Base-by-base conservation (phyloP, 2,888 invertebrate genomes). In the Eustalomyia histrio region DNA sequence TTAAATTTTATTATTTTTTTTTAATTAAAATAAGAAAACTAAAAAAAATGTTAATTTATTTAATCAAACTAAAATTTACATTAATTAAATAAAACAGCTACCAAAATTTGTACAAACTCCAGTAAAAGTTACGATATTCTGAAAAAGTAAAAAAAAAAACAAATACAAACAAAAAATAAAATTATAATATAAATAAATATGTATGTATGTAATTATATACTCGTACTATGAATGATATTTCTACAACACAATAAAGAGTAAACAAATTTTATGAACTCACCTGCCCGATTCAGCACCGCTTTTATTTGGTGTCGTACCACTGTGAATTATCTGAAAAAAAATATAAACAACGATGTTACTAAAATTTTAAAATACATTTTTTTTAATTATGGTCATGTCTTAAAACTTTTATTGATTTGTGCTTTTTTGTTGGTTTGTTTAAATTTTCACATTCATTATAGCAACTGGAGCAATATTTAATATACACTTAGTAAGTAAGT, bases 271-370 rank as follows among this genome's bases (percentile, higher is more conserved):
- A 2, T n/a, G 5, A 47, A 55, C 63, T 72, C 91, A 94, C 93
- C 93, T 93, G 85, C 92, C 91, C 76, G 92, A 91, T 89, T 93
- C 87, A 80, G 85, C 84, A 83, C 83, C 92, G 84, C 91, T 90
- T 84, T 92, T 91, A 83, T 91, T 91, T 85, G 92, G 89, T 85
- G 92, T 91, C 82, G 92, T 88, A 84, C 92, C 92, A 92, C 92
- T 89, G 89, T 94, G 93, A 88, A 94, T 94, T 92, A 94, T 94
- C 94, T 94, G 91, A n/a, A 92, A 92, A 88, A 69, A 73, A 83
- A 80, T 61, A 80, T 61, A 80, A 72, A 75, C 57, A 61, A 16
- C 47, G 24, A 35, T 12, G 16, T 12, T 16, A 71, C 29, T 21
- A 14, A 14, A 39, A 61, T 9, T 24, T 63, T 14, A 9, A 47